Conservation (phyloP, 2,797 vertebrate species). For the Cirrhinus molitorella region DNA sequence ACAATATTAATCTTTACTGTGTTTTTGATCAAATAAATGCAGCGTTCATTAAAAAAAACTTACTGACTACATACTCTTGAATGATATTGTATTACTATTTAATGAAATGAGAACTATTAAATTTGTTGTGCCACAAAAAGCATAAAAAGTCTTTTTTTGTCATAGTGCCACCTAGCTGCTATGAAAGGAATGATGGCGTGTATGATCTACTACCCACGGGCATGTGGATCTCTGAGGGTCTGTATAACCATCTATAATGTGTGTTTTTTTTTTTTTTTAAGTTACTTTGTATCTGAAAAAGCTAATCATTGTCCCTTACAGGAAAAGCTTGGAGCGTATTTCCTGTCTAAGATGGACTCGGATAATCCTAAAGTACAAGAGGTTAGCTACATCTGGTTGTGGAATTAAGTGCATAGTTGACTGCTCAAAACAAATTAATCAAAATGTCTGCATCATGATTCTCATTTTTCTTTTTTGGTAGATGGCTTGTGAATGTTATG, state of each 20-base stretch:
- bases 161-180: conserved; percentile 82
- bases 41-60: neutral
- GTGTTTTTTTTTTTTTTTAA: neutral
- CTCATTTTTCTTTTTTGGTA: conserved; percentile 58
- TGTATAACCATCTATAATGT: conserved; percentile 36
- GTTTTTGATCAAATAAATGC: neutral
- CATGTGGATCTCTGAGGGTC: conserved; percentile 89
- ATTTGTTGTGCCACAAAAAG: neutral
- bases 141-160: conserved; percentile 9
- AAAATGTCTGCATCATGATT: neutral
- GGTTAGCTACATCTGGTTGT: conserved; percentile 69
- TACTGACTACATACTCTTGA: neutral
- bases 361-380: conserved; percentile 85
- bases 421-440: neutral
- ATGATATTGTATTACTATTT: neutral
- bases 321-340: conserved; percentile 90
- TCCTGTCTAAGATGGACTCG: conserved; percentile 86
- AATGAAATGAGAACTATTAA: neutral
- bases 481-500: conserved; percentile 90
- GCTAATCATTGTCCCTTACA: conserved; percentile 61
- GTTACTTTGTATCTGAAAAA: neutral
- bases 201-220: conserved; percentile 88
- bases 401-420: neutral
- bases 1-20: neutral
- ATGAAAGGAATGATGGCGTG: conserved; percentile 92